Conservation (phyloP, 2,888 invertebrate species). For the Heteropelma amictum region DNA sequence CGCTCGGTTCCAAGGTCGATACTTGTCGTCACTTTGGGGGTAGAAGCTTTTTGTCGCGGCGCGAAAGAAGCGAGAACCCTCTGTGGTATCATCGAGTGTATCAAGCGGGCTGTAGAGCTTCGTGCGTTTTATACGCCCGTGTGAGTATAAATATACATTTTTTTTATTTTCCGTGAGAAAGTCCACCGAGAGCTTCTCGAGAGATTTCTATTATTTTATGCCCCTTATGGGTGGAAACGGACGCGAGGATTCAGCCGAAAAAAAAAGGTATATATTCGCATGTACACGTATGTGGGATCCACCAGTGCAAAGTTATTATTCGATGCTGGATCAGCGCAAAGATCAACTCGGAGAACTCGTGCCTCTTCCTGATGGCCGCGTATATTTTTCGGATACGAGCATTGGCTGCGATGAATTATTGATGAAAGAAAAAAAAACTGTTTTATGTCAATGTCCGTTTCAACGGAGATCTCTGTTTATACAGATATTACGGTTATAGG, state of each 20-base stretch:
- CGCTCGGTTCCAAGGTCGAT: conserved; percentile 23
- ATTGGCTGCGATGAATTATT: no score
- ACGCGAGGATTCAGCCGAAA: background rate
- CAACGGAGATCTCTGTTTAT: background rate
- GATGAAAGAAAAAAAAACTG: conserved; percentile 31
- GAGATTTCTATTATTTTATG: conserved; percentile 73
- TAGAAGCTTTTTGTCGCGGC: conserved; percentile 11
- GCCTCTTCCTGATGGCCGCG: conserved; percentile 28
- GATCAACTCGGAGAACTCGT: conserved; percentile 10
- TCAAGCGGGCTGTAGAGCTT: conserved; percentile 65
- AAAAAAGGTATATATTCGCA: background rate
- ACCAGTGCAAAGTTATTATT: conserved; percentile 19
- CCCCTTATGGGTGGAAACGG: conserved; percentile 56
- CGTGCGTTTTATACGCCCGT: no score
- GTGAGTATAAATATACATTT: conserved; percentile 8
- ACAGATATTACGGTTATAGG: background rate
- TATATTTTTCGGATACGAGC: no score
- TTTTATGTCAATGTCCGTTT: background rate
- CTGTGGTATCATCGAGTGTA: conserved; percentile 71
- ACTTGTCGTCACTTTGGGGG: conserved; percentile 19
- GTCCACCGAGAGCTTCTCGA: conserved; percentile 64
- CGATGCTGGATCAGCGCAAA: conserved; percentile 37
- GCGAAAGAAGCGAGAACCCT: conserved; percentile 65
- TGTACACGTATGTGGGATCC: no score
- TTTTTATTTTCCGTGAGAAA: conserved; percentile 36